Percentiles rank a stretch among this genome's conserved stretches.
phyloP scores from a whole-genome alignment of 2,888 invertebrate genomes.

The Corythucha ciliata region DNA sequence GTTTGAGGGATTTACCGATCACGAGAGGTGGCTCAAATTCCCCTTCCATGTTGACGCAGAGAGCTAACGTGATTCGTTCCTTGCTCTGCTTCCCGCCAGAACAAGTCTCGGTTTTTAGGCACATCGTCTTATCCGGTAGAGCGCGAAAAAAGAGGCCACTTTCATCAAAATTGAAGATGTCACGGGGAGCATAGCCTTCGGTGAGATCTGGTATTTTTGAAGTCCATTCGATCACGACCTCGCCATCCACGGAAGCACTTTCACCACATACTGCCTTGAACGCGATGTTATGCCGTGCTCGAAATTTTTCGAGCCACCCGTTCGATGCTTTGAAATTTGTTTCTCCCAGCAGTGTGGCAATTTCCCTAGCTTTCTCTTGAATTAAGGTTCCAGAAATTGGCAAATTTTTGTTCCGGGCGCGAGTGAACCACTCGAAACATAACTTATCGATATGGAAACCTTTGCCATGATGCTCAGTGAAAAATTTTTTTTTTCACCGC shows the following conservation, averaged over 20 bases:
- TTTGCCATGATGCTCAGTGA: background rate
- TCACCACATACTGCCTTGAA: constrained; percentile 12
- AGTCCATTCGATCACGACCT: background rate
- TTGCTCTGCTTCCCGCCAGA: constrained; percentile 36
- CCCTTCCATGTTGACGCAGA: constrained; percentile 35
- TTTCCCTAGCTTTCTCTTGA: constrained; percentile 3
- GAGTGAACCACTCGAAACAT: constrained; percentile 6
- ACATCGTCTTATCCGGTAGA: constrained; percentile 37
- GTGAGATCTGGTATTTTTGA: background rate
- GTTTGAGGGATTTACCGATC: constrained; percentile 33
- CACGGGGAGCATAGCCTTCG: background rate
- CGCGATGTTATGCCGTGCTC: constrained; percentile 1
- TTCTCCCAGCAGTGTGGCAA: background rate
- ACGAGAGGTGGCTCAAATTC: constrained; percentile 26
- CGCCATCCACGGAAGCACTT: background rate
- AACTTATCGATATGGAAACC: constrained; percentile 3
- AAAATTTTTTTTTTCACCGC: background rate
- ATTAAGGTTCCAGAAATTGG: constrained; percentile 13
- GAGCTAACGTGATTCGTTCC: constrained; percentile 33
- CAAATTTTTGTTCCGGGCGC: background rate
- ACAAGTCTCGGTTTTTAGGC: constrained; percentile 35
- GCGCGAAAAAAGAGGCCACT: constrained; percentile 14
- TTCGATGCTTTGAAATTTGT: constrained; percentile 12
- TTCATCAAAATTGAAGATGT: constrained; percentile 16
- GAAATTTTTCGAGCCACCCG: constrained; percentile 17